Conservation (phyloP, 2,797 vertebrate genomes). For the Artibeus jamaicensis region DNA sequence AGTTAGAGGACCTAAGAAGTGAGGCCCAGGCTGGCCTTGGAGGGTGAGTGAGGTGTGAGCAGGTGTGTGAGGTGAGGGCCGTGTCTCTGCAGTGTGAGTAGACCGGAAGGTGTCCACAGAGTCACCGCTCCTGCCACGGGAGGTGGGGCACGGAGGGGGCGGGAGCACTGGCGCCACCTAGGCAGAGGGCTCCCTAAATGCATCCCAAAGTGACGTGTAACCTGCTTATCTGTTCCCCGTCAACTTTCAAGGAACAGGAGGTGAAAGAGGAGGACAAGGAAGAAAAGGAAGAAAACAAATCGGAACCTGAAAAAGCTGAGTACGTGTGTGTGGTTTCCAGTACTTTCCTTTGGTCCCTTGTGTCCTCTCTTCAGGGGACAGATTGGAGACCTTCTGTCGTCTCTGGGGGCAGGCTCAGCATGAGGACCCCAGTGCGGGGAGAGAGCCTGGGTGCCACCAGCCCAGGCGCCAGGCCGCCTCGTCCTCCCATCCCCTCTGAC, state of each 20-base stretch:
- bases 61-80: too few relatives aligned
- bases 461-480: rapidly evolving
- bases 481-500: neutral
- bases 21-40: neutral
- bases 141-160: rapidly evolving
- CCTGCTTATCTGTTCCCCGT: neutral
- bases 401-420: neutral
- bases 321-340: constrained; percentile 82
- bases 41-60: neutral
- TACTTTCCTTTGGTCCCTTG: neutral
- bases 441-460: rapidly evolving
- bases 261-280: constrained; percentile 87
- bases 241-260: constrained; percentile 84
- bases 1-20: neutral
- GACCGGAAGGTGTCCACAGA: too few relatives aligned
- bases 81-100: neutral
- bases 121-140: rapidly evolving
- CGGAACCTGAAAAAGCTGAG: constrained; percentile 90
- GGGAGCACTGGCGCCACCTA: rapidly evolving
- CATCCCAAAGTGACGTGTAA: neutral
- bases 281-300: constrained; percentile 84
- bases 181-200: neutral
- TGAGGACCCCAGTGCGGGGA: neutral
- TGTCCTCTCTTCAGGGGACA: neutral
- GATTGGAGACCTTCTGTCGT: neutral